Percentiles rank a stretch among this genome's conserved stretches.
Evolutionary conservation across 2,113 vertebrate species (phyloP).

Genomic region (Vidua chalybeata): DNA sequence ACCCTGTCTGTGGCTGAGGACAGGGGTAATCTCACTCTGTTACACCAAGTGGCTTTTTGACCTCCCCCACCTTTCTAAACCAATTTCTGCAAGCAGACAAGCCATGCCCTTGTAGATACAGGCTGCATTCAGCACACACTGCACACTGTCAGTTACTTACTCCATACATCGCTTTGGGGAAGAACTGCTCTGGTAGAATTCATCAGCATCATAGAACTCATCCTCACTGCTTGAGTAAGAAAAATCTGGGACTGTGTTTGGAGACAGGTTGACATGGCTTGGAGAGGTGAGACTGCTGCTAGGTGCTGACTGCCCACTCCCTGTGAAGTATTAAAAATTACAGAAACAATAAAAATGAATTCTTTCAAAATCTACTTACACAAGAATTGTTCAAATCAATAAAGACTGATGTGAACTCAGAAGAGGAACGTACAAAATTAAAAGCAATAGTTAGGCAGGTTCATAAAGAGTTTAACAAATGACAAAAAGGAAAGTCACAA

Average conservation of each 20-base stretch:
- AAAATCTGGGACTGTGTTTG: constrained; percentile 95
- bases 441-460: not conserved
- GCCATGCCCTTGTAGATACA: not conserved
- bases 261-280: constrained; percentile 91
- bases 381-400: not conserved
- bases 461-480: not conserved
- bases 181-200: constrained; percentile 92
- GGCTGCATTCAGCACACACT: not conserved
- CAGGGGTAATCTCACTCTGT: not conserved
- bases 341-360: not conserved
- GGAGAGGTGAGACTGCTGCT: constrained; percentile 93
- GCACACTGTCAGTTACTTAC: constrained; percentile 76
- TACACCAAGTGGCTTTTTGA: not conserved
- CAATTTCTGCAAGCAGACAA: not conserved
- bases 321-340: constrained; percentile 62
- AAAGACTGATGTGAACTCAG: not conserved
- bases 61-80: not conserved
- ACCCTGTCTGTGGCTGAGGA: not conserved
- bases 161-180: constrained; percentile 92
- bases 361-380: not conserved
- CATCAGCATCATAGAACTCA: constrained; percentile 98
- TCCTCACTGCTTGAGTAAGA: constrained; percentile 99
- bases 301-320: constrained; percentile 91
- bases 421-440: not conserved
- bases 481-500: not conserved